Evolutionary conservation across 1,140 invertebrate species (phyloP).

Genomic region (Atta texana): DNA sequence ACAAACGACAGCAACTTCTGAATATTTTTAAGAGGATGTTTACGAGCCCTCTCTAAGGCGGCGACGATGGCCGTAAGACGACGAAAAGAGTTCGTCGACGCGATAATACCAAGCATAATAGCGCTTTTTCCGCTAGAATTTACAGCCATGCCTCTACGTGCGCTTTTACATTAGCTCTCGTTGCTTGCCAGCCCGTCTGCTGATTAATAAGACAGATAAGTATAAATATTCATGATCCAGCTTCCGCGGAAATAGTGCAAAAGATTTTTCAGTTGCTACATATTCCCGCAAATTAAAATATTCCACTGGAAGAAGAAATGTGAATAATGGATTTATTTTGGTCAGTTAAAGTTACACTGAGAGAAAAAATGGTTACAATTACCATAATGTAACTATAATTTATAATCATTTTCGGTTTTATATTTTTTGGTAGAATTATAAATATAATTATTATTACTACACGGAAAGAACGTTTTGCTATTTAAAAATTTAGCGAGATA

Average conservation of each 20-base stretch:
- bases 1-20: conserved; percentile 71
- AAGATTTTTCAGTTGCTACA: not conserved
- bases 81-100: conserved; percentile 51
- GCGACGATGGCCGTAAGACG: conserved; percentile 38
- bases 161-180: conserved; percentile 37
- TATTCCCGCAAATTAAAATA: not conserved
- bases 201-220: conserved; percentile 53
- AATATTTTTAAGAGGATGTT: conserved; percentile 70
- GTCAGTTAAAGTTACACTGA: not conserved
- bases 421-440: too few relatives aligned
- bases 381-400: too few relatives aligned
- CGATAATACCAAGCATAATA: conserved; percentile 56
- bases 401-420: too few relatives aligned
- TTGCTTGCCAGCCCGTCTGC: conserved; percentile 5
- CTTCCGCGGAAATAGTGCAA: not conserved
- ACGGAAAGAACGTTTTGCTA: too few relatives aligned
- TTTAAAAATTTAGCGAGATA: too few relatives aligned
- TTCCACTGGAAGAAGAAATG: not conserved
- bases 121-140: conserved; percentile 49
- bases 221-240: conserved; percentile 33
- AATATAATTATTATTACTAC: too few relatives aligned
- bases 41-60: conserved; percentile 46
- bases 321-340: not conserved
- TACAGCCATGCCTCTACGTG: conserved; percentile 11
- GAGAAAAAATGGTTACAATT: too few relatives aligned